Evolutionary conservation across 2,888 invertebrate genomes (phyloP).

Genomic region (Amiota communis): DNA sequence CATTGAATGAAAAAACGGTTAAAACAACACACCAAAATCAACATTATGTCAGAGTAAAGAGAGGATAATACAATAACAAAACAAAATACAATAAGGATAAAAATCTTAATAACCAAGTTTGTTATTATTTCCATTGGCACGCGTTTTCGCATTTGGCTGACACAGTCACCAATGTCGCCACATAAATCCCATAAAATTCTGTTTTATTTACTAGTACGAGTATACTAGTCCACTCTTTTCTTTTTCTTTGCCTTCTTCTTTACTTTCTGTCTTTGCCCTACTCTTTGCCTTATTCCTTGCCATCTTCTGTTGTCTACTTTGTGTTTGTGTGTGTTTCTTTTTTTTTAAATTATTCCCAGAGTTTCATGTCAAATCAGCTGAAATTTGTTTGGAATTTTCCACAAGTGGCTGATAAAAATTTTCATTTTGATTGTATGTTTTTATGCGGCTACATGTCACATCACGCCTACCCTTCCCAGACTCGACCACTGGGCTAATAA

Average conservation of each 20-base stretch:
- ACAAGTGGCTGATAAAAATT: slow-evolving; percentile 62
- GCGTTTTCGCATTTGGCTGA: no score
- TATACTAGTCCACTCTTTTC: neutral
- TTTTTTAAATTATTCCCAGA: slow-evolving; percentile 15
- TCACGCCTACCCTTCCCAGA: no score
- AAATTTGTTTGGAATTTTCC: slow-evolving; percentile 56
- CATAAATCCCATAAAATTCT: no score
- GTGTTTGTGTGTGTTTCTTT: neutral
- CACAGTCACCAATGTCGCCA: no score
- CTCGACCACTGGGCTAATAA: no score
- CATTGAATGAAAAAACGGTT: slow-evolving; percentile 27
- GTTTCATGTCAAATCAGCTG: slow-evolving; percentile 46
- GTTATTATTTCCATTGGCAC: no score
- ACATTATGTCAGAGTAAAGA: neutral
- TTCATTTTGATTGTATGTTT: slow-evolving; percentile 42
- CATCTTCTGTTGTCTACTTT: neutral
- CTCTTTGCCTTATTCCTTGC: no score
- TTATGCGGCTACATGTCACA: no score
- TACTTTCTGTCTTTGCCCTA: neutral
- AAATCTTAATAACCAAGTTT: no score
- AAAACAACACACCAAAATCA: slow-evolving; percentile 27
- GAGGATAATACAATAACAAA: no score
- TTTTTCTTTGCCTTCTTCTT: neutral
- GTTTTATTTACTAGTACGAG: no score
- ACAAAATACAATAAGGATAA: no score